Evolutionary conservation across 2,113 vertebrate genomes (phyloP), one percentile per base, ranked within the genome.

Genomic region (Myiozetetes cayanensis): DNA sequence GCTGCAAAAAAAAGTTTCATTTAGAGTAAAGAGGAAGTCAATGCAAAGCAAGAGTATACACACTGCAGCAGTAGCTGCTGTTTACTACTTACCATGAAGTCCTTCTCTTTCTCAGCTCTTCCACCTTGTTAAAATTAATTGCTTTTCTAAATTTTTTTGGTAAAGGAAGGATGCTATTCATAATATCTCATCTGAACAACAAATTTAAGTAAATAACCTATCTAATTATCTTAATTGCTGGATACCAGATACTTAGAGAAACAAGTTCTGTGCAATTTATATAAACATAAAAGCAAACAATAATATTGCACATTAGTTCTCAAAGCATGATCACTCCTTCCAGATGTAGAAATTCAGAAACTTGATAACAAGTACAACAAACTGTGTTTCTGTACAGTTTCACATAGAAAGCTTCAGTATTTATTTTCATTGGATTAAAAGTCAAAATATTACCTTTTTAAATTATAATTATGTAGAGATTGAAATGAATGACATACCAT

Each of bases 171-270:
- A 68, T 68, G 27, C 1, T 85, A 75, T 68, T 76, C 35, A 39
- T 79, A 83, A 66, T 78, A 71, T 67, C 37, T 93, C 63, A 84
- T 70, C 65, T 84, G 14, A 86, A 12, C 9, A 94, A 82, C 39
- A 46, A 82, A 66, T 87, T 96, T 91, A 67, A 71, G 31, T 24
- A 74, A 82, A 95, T 91, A 79, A 94, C 23, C n/a, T 70, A 46
- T 72, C 14, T 70, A 91, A 78, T 91, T 80, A 91, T 81, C 49
- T 84, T 94, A 88, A 91, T 88, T 49, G 91, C 43, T 73, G 61
- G 44, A 63, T 83, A 82, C 17, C 28, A 65, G 21, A 83, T 33
- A 77, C 16, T 55, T 79, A 85, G 23, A 93, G 23, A 88, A 88
- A 75, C 11, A 46, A 59, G 7, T 44, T 65, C 18, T 52, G 44